These are phyloP conservation scores for Apostichopus leukothele DNA, from an alignment of 53 echinoderm and acorn worm species.

Conservation along the genomic window DNA sequence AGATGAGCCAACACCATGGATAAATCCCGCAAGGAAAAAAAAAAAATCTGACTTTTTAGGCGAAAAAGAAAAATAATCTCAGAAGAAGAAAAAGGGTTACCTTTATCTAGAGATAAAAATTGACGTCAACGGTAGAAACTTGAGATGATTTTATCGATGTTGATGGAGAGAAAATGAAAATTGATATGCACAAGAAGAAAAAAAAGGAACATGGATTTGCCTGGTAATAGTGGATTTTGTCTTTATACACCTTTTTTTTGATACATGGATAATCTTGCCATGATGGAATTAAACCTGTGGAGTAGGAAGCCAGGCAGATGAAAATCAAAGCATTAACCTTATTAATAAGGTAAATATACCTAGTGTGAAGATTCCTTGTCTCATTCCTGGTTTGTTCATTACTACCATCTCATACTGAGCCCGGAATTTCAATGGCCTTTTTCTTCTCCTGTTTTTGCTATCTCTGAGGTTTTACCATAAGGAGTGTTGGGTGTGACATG, in stretches of 20 bases:
- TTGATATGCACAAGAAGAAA: conserved; percentile 18
- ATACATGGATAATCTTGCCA: too few relatives aligned
- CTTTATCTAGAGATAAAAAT: conserved; percentile 43
- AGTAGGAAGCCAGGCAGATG: too few relatives aligned
- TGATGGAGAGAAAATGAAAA: conserved; percentile 42
- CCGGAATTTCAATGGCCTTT: neutral
- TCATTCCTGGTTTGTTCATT: too few relatives aligned
- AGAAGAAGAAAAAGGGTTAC: conserved; percentile 9
- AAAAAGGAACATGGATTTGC: neutral
- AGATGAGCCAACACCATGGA: conserved; percentile 44
- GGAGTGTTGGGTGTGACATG: neutral
- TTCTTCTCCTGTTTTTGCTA: neutral
- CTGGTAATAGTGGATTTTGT: neutral
- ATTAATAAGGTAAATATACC: too few relatives aligned
- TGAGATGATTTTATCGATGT: conserved; percentile 31
- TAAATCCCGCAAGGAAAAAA: conserved; percentile 9
- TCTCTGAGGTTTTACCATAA: neutral
- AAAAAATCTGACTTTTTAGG: neutral
- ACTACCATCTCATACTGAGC: too few relatives aligned
- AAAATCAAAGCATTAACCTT: too few relatives aligned
- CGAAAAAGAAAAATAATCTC: neutral
- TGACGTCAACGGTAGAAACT: conserved; percentile 21
- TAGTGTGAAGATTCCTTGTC: too few relatives aligned
- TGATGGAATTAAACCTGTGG: too few relatives aligned
- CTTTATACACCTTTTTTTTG: neutral